Evolutionary conservation across 2,113 vertebrate genomes (phyloP).

Genomic region (Ellobius talpinus): DNA sequence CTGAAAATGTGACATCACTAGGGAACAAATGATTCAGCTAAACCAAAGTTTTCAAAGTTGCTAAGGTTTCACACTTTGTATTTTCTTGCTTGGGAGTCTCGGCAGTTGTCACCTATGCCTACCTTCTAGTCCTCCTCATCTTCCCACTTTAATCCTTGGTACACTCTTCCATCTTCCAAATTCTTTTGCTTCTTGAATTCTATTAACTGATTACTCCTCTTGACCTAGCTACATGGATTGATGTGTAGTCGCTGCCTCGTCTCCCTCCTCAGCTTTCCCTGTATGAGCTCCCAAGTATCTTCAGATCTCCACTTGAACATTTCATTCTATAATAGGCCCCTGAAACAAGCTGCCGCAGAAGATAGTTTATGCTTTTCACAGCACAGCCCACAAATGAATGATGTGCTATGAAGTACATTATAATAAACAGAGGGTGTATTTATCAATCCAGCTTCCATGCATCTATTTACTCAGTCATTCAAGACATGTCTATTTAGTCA

Average conservation of each 20-base stretch:
- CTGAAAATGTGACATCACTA: not conserved
- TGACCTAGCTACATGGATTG: not conserved
- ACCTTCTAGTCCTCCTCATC: not conserved
- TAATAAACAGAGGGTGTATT: not conserved
- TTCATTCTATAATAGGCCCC: not conserved
- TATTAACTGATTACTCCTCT: not conserved
- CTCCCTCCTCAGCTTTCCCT: not conserved
- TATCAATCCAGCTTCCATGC: not conserved
- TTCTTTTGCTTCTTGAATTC: not conserved
- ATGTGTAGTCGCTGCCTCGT: not conserved
- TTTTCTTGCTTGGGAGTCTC: constrained; percentile 21
- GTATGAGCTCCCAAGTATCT: not conserved
- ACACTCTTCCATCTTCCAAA: not conserved
- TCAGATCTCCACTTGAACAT: not conserved
- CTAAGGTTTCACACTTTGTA: constrained; percentile 22
- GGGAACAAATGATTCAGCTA: constrained; percentile 23
- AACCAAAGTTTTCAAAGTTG: constrained; percentile 46
- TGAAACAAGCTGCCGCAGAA: not conserved
- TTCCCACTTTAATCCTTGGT: not conserved
- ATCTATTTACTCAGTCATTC: not conserved
- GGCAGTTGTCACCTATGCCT: not conserved
- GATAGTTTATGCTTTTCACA: not conserved
- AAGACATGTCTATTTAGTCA: constrained; percentile 35
- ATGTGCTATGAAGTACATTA: not conserved
- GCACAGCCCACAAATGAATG: not conserved